Evolutionary conservation across 2,888 invertebrate species (phyloP).

Genomic region (Melanostoma mellinum): DNA sequence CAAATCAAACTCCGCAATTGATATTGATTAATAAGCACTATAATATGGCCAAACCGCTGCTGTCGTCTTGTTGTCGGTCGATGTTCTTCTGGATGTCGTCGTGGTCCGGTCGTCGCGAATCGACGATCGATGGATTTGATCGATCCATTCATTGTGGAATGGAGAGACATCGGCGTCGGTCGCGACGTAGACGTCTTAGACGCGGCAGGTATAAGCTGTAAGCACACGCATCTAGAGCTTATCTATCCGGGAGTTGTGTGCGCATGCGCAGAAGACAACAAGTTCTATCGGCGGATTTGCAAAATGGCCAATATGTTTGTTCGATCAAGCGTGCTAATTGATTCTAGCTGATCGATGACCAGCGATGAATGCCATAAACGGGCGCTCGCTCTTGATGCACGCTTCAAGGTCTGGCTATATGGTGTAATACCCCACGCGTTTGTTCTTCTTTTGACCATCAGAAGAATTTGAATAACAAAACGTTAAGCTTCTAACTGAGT

Average conservation of each 20-base stretch:
- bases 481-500: background rate
- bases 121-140: conserved; percentile 40
- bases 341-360: conserved; percentile 68
- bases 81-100: conserved; percentile 12
- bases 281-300: conserved; percentile 63
- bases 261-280: conserved; percentile 10
- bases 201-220: background rate
- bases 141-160: conserved; percentile 50
- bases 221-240: conserved; percentile 17
- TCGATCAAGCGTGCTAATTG: conserved; percentile 66
- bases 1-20: conserved; percentile 56
- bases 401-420: conserved; percentile 38
- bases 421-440: conserved; percentile 34
- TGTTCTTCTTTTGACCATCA: background rate
- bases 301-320: conserved; percentile 69
- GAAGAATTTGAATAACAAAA: background rate
- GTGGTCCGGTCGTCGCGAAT: conserved; percentile 11
- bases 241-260: conserved; percentile 50
- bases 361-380: conserved; percentile 45
- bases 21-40: conserved; percentile 70
- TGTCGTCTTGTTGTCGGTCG: conserved; percentile 55
- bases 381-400: conserved; percentile 13
- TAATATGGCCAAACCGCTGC: conserved; percentile 55
- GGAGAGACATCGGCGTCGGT: background rate
- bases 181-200: conserved; percentile 19